Evolutionary conservation across 2,888 invertebrate species (phyloP).

Genomic region (Chloroclysta siterata): DNA sequence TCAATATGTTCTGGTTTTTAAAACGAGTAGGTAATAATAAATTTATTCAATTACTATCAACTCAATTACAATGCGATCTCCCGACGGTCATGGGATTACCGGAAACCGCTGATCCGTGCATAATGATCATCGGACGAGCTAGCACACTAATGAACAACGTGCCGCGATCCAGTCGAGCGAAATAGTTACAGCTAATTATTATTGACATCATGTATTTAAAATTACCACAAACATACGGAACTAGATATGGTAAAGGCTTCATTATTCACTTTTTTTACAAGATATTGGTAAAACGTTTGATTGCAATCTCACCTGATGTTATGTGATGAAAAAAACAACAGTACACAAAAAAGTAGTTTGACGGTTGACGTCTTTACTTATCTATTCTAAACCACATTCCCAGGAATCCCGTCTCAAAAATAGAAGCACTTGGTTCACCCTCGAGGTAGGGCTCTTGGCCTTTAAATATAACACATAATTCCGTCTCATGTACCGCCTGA

Average conservation of each 20-base stretch:
- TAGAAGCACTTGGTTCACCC: constrained; percentile 8
- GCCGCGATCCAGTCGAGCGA: constrained; percentile 3
- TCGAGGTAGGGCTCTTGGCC: too few relatives aligned
- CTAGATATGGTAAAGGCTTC: background rate
- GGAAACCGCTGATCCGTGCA: constrained; percentile 14
- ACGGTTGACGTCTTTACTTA: too few relatives aligned
- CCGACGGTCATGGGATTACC: constrained; percentile 4
- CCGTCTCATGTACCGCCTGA: constrained; percentile 16
- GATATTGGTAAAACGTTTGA: too few relatives aligned
- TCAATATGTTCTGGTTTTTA: background rate
- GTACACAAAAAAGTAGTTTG: too few relatives aligned
- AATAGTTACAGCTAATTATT: constrained; percentile 13
- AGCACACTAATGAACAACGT: constrained; percentile 14
- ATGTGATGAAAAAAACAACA: too few relatives aligned
- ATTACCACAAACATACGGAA: background rate
- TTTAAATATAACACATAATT: constrained; percentile 14
- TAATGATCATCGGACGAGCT: constrained; percentile 8
- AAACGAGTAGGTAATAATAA: background rate
- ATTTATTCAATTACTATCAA: constrained; percentile 1
- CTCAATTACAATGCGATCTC: constrained; percentile 13
- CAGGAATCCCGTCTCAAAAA: constrained; percentile 9
- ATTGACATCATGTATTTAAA: constrained; percentile 5
- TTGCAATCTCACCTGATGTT: too few relatives aligned
- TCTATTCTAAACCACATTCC: too few relatives aligned
- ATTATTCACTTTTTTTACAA: too few relatives aligned